Base-by-base conservation (phyloP, 2,797 vertebrate species). In the Sternotherus odoratus region DNA sequence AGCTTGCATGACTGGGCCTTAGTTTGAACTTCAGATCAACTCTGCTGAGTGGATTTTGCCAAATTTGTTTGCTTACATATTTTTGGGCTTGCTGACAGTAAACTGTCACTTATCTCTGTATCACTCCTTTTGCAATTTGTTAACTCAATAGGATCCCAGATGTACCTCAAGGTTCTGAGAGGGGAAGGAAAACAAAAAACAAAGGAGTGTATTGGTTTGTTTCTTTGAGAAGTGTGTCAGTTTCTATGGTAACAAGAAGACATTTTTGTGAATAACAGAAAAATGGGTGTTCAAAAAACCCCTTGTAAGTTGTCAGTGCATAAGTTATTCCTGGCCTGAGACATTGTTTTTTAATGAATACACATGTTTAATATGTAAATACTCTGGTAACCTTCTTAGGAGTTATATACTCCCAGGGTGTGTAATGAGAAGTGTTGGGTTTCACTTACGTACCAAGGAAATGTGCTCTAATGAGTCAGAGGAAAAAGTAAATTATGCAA, bases 191-290 rank as follows among this genome's bases (percentile, higher is more conserved):
- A 74, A 49, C 57, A n/a, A 53, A 78, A 85, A 78, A 78, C 63
- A 79, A 33, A 54, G 43, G 77, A 91, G 82, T 63, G 43, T 60
- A 26, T 28, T 84, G 74, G 72, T 83, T 81, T 90, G 30, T 78
- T 90, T 92, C 90, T 94, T 92, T 54, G 78, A 93, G 86, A 96
- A 93, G 93, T 96, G 95, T 82, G 84, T 88, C 93, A 66, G 97
- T 97, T 94, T 97, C 97, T 96, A 96, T 96, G 95, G 97, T 77
- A 97, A 97, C 96, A 85, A 83, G 15, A 94, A 93, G 94, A 92
- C 19, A 69, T 91, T 94, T 69, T 79, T 86, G 95, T 96, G 97
- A 96, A 69, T 94, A 94, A 94, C 83, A 80, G 83, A 90, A 96
- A 92, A 89, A 79, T 85, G 95, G 90, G 93, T 94, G 85, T 91